A percentile compares a stretch with the other conserved stretches of the same genome.
These are phyloP conservation scores for Selenia dentaria DNA, from an alignment of 2,888 invertebrate species.

Conservation along the genomic window DNA sequence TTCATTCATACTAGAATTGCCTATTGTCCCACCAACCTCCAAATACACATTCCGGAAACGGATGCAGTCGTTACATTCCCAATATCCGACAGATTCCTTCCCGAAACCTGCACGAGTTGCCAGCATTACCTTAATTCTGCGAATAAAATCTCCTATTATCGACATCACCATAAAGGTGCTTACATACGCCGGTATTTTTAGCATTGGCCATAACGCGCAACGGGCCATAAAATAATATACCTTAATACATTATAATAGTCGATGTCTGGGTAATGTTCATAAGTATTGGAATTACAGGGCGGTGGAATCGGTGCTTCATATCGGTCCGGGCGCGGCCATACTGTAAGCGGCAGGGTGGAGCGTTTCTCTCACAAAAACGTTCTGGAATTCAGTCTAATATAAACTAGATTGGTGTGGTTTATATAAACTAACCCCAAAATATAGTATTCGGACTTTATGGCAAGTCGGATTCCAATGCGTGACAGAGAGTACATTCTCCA, in stretches of 20 bases:
- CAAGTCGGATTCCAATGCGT: too few species aligned
- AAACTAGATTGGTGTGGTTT: too few species aligned
- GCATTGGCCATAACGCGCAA: constrained; percentile 68
- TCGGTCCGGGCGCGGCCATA: constrained; percentile 50
- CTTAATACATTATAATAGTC: constrained; percentile 84
- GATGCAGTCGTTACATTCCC: constrained; percentile 3
- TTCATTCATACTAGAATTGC: too few species aligned
- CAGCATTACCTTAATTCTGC: constrained; percentile 10
- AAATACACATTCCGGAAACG: neutral
- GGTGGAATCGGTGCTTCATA: constrained; percentile 67
- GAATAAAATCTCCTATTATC: constrained; percentile 19
- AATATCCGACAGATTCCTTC: neutral
- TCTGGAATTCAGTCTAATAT: too few species aligned
- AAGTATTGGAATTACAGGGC: constrained; percentile 84
- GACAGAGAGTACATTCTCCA: too few species aligned
- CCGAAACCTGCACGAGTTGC: constrained; percentile 3
- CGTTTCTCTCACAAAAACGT: too few species aligned
- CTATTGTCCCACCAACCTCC: too few species aligned
- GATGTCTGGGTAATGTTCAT: constrained; percentile 79
- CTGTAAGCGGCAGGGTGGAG: constrained; percentile 24
- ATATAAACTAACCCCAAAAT: too few species aligned
- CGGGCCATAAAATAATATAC: constrained; percentile 80
- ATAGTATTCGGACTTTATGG: too few species aligned
- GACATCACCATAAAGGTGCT: constrained; percentile 46
- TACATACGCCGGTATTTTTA: constrained; percentile 70